These are phyloP conservation scores for Tenthredo livida DNA, from an alignment of 2,888 invertebrate genomes.

Conservation along the genomic window DNA sequence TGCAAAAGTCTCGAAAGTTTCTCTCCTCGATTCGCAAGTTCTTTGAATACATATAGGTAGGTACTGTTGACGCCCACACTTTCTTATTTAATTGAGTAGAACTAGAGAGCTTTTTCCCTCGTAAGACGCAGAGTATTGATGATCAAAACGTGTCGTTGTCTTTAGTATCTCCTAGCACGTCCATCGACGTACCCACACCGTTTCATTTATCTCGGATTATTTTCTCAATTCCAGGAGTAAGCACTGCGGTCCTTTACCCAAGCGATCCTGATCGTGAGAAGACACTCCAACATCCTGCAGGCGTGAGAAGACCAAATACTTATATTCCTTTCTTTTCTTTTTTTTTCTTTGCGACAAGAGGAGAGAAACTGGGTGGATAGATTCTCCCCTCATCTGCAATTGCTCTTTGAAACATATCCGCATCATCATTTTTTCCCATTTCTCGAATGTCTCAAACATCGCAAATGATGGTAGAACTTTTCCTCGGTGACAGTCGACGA, in stretches of 20 bases:
- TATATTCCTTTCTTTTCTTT: background rate
- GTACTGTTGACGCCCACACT: background rate
- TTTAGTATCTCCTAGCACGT: constrained; percentile 48
- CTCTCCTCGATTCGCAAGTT: constrained; percentile 5
- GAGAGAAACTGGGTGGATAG: background rate
- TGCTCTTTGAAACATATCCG: background rate
- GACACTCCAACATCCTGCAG: constrained; percentile 12
- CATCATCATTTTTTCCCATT: background rate
- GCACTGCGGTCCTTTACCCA: constrained; percentile 10
- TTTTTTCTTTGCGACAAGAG: background rate
- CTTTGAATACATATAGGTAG: background rate
- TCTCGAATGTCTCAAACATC: background rate
- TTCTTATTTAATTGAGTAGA: constrained; percentile 8
- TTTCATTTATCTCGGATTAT: constrained; percentile 63
- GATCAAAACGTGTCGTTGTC: constrained; percentile 59
- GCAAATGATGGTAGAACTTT: background rate
- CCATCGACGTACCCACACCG: constrained; percentile 33
- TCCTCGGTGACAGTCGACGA: background rate
- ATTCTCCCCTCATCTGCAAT: background rate
- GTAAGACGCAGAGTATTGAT: constrained; percentile 46
- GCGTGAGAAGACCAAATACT: background rate
- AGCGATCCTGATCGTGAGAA: constrained; percentile 28
- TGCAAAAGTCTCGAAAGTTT: constrained; percentile 32
- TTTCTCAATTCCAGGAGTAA: constrained; percentile 53
- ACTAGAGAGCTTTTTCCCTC: background rate